Conservation (phyloP, 2,888 invertebrate genomes). For the Allolobophora icterica region DNA sequence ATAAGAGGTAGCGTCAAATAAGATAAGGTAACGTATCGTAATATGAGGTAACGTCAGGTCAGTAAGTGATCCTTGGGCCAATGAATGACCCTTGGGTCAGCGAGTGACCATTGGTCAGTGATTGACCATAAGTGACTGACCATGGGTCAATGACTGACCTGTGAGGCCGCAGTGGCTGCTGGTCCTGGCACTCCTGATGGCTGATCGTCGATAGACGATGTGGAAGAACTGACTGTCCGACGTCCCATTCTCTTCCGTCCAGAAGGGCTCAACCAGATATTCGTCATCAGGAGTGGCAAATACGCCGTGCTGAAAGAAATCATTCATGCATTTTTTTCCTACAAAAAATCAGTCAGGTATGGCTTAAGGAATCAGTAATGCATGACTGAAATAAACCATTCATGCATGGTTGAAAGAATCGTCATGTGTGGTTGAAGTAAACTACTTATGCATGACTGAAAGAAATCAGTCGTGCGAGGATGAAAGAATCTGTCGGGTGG, state of each 20-base stretch:
- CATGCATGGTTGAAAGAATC: too few species aligned
- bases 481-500: too few species aligned
- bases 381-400: too few species aligned
- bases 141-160: background rate
- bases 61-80: too few species aligned
- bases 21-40: too few species aligned
- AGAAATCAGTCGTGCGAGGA: too few species aligned
- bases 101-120: too few species aligned
- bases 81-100: too few species aligned
- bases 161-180: background rate
- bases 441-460: too few species aligned
- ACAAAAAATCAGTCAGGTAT: background rate
- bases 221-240: constrained; percentile 57
- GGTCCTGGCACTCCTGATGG: constrained; percentile 50
- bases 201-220: constrained; percentile 58
- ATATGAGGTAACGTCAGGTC: too few species aligned
- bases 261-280: constrained; percentile 61
- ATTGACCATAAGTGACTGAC: background rate
- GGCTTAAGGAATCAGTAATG: background rate
- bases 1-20: too few species aligned
- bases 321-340: background rate
- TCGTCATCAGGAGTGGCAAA: constrained; percentile 59
- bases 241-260: constrained; percentile 47
- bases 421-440: too few species aligned
- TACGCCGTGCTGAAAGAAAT: constrained; percentile 57